Base-by-base conservation (phyloP, 2,113 vertebrate genomes). In the Nansenia antarctica region DNA sequence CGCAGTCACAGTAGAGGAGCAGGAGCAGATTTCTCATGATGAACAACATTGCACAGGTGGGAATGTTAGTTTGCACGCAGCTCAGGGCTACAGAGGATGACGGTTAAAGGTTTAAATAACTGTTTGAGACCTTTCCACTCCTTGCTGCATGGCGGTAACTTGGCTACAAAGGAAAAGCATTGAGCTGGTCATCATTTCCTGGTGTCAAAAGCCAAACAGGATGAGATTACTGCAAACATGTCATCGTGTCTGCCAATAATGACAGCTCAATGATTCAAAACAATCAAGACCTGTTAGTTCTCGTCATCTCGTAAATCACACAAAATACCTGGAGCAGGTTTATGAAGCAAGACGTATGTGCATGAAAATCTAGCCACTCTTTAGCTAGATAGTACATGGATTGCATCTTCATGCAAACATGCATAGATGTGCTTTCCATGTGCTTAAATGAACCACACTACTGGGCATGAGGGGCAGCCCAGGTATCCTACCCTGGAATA, bases 101-200 rank as follows among this genome's bases (percentile, higher is more conserved):
- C 70, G 59, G 30, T 69, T 30, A 73, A 72, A 68, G 71, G 79
- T 47, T 27, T 57, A 72, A 68, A 49, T 53, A 34, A n/a, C 34
- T 8, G 14, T 65, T 37, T 69, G 60, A 83, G 42, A 88, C 86
- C 79, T 91, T 88, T 85, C 65, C 60, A 35, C 74, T 87, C 78
- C 82, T 81, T 75, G 81, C 53, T 84, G 84, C 64, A 85, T 66
- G 72, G 83, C 59, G 0, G 84, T 85, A 68, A 86, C 80, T 83
- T 82, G 81, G 78, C 87, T 90, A 89, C 59, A 81, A 82, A 78
- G 71, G 54, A 84, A 86, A 87, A 85, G 73, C 82, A 86, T 72
- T 74, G 32, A 76, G 49, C 62, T 68, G n/a, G 60, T 86, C 72
- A 83, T 55, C 14, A 54, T 52, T 64, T 74, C 9, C 18, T 59